Percentiles rank a stretch among this genome's conserved stretches.
Conservation (phyloP, 2,797 vertebrate genomes). For the Pseudochirops corinnae region DNA sequence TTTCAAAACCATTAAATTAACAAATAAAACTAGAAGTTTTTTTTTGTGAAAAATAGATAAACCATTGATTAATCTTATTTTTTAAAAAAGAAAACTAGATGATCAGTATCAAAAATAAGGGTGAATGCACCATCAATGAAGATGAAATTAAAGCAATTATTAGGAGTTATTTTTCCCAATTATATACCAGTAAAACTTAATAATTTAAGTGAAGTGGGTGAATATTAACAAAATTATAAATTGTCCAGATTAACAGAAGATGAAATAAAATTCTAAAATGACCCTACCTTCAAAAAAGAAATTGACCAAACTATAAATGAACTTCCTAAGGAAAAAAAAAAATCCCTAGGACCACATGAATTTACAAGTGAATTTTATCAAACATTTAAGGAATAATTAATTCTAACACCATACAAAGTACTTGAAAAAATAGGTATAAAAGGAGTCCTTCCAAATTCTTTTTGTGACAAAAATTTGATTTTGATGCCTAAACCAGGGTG, state of each 20-base stretch:
- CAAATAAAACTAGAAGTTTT: background rate
- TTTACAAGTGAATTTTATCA: background rate
- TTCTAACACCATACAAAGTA: background rate
- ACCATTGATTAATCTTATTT: background rate
- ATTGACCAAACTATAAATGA: background rate
- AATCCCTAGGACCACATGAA: background rate
- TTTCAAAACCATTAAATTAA: background rate
- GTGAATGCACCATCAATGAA: background rate
- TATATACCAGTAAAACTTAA: background rate
- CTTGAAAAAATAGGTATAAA: background rate
- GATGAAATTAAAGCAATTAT: background rate
- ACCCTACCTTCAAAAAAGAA: background rate
- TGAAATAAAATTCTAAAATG: background rate
- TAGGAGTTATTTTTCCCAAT: background rate
- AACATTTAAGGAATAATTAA: background rate
- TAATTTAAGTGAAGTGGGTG: background rate
- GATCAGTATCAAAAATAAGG: background rate
- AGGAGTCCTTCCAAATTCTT: background rate
- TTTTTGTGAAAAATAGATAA: background rate
- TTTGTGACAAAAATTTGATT: background rate
- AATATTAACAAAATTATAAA: background rate
- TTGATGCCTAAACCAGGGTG: background rate
- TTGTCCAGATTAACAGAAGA: background rate
- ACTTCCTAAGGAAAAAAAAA: background rate
- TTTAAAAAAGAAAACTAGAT: background rate